Evolutionary conservation across 2,797 vertebrate species (phyloP), one percentile per base, ranked within the genome.

Genomic region (Distichodus sexfasciatus): DNA sequence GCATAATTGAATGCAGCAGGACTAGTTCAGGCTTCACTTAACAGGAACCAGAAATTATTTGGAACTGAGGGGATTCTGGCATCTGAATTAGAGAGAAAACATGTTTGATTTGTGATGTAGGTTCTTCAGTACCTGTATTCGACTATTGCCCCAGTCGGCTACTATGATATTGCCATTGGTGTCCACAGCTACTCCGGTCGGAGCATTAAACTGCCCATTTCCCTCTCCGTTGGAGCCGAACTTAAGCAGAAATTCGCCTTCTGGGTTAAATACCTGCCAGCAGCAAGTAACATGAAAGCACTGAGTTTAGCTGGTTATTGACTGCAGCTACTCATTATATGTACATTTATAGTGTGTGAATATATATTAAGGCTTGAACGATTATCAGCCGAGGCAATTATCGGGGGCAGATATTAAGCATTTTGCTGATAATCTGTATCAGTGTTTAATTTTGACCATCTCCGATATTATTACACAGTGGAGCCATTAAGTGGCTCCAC

Each of bases 131-230:
- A 97, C 97, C 94, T 99, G 97, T 89, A 99, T 98, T 75, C 97
- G 87, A 86, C 97, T 99, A 90, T 99, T 99, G 60, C 97, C 97
- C 97, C 97, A 99, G 43, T 99, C 97, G 0, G 97, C 97, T 61
- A 99, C 97, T 0, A 99, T 97, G 83, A 99, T 98, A 89, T 99
- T 99, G 35, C 95, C 97, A 7, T 96, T 96, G 11, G 90, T 86
- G 72, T 99, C 97, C 84, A 99, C 97, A 0, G 97, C 96, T 40
- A 99, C 96, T n/a, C 97, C 97, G 0, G 97, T 99, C 15, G 97
- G 97, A 23, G 97, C 97, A 35, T 99, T 99, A 81, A 99, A 99
- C 83, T 99, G 97, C 6, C 97, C 97, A 1, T 98, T 98, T 26
- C 97, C 97, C 82, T 99, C 95, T 21, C 97, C 97, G 6, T 96